phyloP scores from a whole-genome alignment of 2,888 invertebrate species.

The Drosophila mettleri region DNA sequence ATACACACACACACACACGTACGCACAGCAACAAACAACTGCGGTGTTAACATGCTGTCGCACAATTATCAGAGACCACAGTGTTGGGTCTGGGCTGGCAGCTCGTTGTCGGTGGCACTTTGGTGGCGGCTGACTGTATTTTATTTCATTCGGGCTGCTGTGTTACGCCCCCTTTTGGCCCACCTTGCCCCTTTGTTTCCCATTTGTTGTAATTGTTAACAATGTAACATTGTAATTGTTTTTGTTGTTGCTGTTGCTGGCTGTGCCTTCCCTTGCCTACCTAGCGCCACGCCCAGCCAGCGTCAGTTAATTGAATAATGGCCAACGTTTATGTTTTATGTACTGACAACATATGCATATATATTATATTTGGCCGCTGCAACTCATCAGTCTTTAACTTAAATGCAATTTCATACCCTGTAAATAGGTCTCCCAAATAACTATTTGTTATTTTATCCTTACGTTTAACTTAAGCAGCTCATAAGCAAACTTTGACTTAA shows the following conservation, averaged over 20 bases:
- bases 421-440: not conserved
- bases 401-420: not conserved
- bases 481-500: too few relatives aligned
- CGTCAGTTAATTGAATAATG: constrained; percentile 73
- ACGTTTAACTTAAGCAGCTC: too few relatives aligned
- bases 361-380: not conserved
- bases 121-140: constrained; percentile 16
- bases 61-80: constrained; percentile 71
- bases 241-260: constrained; percentile 42
- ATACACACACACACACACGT: constrained; percentile 18
- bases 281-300: constrained; percentile 50
- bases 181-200: constrained; percentile 15
- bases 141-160: constrained; percentile 7
- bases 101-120: constrained; percentile 10
- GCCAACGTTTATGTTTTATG: constrained; percentile 72
- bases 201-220: constrained; percentile 51
- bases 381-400: not conserved
- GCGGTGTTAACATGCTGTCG: constrained; percentile 76
- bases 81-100: constrained; percentile 5
- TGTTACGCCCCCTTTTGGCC: not conserved
- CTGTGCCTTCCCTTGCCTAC: constrained; percentile 25
- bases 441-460: too few relatives aligned
- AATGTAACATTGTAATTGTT: constrained; percentile 73
- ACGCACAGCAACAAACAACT: constrained; percentile 28
- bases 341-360: constrained; percentile 18